Conservation (phyloP, 2,888 invertebrate genomes). For the Dyspetes luteomarginatus region DNA sequence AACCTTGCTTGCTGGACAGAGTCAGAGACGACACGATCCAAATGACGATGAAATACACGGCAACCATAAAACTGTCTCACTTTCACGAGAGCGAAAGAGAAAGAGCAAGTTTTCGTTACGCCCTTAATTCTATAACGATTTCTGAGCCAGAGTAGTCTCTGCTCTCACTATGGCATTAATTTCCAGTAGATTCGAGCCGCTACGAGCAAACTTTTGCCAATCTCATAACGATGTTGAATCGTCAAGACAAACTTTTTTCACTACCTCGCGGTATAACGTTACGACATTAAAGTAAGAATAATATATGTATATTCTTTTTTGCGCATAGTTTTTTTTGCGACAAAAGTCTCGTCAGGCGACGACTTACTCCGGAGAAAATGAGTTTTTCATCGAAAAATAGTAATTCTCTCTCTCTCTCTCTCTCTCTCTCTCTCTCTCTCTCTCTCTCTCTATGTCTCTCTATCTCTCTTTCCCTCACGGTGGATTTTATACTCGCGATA, state of each 20-base stretch:
- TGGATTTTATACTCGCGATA: not conserved
- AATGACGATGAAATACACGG: conserved; percentile 74
- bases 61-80: conserved; percentile 66
- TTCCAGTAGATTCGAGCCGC: conserved; percentile 30
- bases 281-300: conserved; percentile 41
- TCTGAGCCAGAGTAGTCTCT: conserved; percentile 36
- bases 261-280: conserved; percentile 19
- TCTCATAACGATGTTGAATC: conserved; percentile 52
- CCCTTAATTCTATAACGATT: conserved; percentile 65
- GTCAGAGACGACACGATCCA: conserved; percentile 61
- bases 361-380: conserved; percentile 27
- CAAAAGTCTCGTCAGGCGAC: not conserved
- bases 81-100: conserved; percentile 21
- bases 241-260: conserved; percentile 47
- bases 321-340: conserved; percentile 15
- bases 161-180: conserved; percentile 54
- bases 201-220: conserved; percentile 55
- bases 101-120: conserved; percentile 52
- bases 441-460: too few relatives aligned
- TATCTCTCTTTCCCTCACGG: not conserved
- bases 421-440: too few relatives aligned
- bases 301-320: not conserved
- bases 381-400: conserved; percentile 53
- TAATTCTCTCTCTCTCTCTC: too few relatives aligned
- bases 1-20: not conserved